These are phyloP conservation scores for Lasioglossum baleicum DNA, from an alignment of 1,140 invertebrate genomes.

Conservation along the genomic window DNA sequence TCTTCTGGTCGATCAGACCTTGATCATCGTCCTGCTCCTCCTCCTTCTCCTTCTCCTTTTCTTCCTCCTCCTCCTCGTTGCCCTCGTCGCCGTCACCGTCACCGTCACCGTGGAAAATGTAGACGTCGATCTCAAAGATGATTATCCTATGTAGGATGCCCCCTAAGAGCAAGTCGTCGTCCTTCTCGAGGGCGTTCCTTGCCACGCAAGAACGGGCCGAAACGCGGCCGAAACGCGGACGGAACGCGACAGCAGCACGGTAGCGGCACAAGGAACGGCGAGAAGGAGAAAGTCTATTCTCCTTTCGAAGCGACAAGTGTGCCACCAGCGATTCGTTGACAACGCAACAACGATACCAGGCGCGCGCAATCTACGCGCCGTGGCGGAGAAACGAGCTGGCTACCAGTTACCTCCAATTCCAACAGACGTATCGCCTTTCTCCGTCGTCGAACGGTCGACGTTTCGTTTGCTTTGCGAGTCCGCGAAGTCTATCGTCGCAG, in stretches of 20 bases:
- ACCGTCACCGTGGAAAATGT: background rate
- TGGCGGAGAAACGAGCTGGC: background rate
- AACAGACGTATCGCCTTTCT: slow-evolving; percentile 14
- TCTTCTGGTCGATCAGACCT: background rate
- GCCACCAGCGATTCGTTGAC: slow-evolving; percentile 47
- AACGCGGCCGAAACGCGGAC: background rate
- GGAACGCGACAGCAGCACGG: slow-evolving; percentile 1
- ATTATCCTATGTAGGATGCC: background rate
- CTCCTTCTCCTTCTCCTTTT: background rate
- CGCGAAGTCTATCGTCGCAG: too few species aligned
- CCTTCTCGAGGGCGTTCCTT: slow-evolving; percentile 29
- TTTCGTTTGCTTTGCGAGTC: too few species aligned
- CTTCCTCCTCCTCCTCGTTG: background rate
- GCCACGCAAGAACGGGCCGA: slow-evolving; percentile 32
- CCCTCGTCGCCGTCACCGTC: background rate
- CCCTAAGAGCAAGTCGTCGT: background rate
- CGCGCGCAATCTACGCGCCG: slow-evolving; percentile 2
- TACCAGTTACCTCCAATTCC: background rate
- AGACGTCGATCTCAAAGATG: background rate
- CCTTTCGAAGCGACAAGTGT: slow-evolving; percentile 63
- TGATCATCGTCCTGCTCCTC: background rate
- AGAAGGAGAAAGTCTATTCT: slow-evolving; percentile 69
- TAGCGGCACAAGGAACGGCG: slow-evolving; percentile 37
- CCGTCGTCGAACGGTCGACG: too few species aligned
- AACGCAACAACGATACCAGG: slow-evolving; percentile 18